Evolutionary conservation across 1,140 invertebrate genomes (phyloP).

Genomic region (Trinorchestia longiramus): DNA sequence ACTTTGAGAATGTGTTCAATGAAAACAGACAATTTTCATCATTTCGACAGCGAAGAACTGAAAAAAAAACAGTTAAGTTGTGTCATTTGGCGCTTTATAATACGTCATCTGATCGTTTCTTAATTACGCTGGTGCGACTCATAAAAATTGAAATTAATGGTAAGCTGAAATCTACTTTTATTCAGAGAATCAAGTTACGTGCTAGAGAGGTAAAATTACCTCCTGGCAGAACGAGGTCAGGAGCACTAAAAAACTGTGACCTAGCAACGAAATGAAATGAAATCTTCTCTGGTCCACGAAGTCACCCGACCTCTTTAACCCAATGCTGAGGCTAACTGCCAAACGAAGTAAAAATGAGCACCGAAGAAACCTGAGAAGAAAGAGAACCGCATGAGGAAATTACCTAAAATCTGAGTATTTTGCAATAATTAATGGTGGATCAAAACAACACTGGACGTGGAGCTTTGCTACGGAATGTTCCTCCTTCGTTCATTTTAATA

Average conservation of each 20-base stretch:
- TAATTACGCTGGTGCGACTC: neutral
- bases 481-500: too few species aligned
- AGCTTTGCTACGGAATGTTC: too few species aligned
- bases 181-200: neutral
- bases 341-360: neutral
- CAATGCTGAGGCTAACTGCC: neutral
- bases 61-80: neutral
- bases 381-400: neutral
- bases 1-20: neutral
- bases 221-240: neutral
- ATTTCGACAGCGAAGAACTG: neutral
- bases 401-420: neutral
- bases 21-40: neutral
- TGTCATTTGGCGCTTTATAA: neutral
- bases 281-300: neutral
- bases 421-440: neutral
- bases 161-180: neutral
- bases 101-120: neutral
- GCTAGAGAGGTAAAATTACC: neutral
- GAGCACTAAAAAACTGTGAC: neutral
- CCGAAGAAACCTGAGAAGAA: neutral
- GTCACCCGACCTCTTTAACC: neutral
- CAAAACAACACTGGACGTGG: too few species aligned
- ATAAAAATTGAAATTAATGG: neutral
- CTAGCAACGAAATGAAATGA: neutral